Conservation (phyloP, 1,140 invertebrate species). For the Drosophila burlai region DNA sequence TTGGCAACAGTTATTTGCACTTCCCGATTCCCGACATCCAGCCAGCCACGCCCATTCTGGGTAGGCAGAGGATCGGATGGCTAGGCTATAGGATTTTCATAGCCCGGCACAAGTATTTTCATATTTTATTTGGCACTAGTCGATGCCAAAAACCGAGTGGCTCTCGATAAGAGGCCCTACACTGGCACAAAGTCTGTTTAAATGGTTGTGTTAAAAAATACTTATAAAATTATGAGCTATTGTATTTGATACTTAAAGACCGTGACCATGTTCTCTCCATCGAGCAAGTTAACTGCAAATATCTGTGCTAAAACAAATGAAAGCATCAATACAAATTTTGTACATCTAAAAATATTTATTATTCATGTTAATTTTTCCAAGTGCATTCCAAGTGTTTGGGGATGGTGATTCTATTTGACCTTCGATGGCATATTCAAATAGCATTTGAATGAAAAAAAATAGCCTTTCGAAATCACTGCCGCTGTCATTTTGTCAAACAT, state of each 20-base stretch:
- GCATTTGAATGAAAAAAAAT: slow-evolving; percentile 20
- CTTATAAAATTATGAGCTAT: rapidly evolving
- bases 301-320: not conserved
- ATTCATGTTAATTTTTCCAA: not conserved
- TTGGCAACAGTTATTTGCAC: slow-evolving; percentile 83
- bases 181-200: not conserved
- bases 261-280: not conserved
- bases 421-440: slow-evolving; percentile 31
- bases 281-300: not conserved
- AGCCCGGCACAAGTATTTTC: slow-evolving; percentile 58
- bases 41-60: slow-evolving; percentile 22
- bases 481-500: slow-evolving; percentile 38
- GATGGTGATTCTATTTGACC: slow-evolving; percentile 21
- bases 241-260: not conserved
- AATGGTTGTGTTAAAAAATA: not conserved
- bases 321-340: not conserved
- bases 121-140: slow-evolving; percentile 71
- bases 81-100: slow-evolving; percentile 38
- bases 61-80: slow-evolving; percentile 24
- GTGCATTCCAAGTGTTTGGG: slow-evolving; percentile 2
- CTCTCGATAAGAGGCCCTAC: slow-evolving; percentile 53
- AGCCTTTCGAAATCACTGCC: slow-evolving; percentile 31
- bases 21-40: slow-evolving; percentile 44
- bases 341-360: not conserved
- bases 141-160: slow-evolving; percentile 48